Conservation (phyloP, 2,888 invertebrate genomes). For the Leucophora obtusa region DNA sequence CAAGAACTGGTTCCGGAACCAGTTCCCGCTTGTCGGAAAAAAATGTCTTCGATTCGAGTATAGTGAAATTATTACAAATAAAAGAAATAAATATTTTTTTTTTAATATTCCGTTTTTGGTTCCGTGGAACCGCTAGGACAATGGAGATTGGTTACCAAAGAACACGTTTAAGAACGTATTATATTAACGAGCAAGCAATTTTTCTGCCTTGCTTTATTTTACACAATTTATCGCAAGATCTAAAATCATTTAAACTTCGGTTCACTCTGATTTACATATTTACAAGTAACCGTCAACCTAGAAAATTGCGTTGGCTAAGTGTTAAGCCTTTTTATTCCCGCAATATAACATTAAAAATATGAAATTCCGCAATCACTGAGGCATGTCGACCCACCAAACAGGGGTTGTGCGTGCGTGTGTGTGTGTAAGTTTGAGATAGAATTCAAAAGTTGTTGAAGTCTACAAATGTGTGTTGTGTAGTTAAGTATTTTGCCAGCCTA, state of each 20-base stretch:
- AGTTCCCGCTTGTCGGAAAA: too few species aligned
- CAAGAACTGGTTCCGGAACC: too few species aligned
- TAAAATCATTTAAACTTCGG: neutral
- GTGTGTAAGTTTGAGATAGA: conserved; percentile 6
- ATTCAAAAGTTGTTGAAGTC: conserved; percentile 39
- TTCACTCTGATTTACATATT: neutral
- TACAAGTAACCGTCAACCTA: conserved; percentile 11
- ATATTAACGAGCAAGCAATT: too few species aligned
- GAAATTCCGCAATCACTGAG: conserved; percentile 46
- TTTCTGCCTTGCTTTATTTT: too few species aligned
- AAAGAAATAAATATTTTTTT: too few species aligned
- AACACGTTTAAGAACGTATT: too few species aligned
- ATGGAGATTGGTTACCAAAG: too few species aligned
- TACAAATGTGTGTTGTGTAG: neutral
- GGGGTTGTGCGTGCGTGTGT: neutral
- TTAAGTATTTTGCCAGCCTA: conserved; percentile 7
- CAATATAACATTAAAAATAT: conserved; percentile 44
- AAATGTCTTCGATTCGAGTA: too few species aligned
- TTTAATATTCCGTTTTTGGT: too few species aligned
- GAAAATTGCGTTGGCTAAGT: conserved; percentile 50
- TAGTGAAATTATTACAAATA: too few species aligned
- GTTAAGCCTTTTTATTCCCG: conserved; percentile 47
- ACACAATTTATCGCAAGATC: too few species aligned
- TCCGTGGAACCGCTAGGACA: too few species aligned
- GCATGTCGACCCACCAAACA: conserved; percentile 24